Percentiles rank a stretch among this genome's conserved stretches.
phyloP scores from a whole-genome alignment of 1,140 invertebrate genomes.

The Rhagoletis pomonella region DNA sequence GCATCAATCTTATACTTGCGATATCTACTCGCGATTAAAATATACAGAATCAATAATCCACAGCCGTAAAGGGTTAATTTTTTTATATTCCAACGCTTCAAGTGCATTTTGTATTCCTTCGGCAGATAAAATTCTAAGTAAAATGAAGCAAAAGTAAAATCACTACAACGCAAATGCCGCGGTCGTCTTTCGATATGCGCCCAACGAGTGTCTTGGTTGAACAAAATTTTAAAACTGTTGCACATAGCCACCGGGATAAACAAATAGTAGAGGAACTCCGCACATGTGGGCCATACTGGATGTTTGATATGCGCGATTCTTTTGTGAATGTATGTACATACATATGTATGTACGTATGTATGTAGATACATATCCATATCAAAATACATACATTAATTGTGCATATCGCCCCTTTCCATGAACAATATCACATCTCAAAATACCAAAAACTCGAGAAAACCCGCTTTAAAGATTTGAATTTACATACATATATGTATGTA shows the following conservation, averaged over 20 bases:
- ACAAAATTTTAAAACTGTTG: neutral
- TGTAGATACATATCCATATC: no score
- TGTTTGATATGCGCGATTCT: neutral
- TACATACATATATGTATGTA: no score
- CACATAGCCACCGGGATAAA: neutral
- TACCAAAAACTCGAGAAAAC: no score
- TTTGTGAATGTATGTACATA: neutral
- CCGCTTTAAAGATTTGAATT: no score
- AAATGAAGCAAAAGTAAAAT: neutral
- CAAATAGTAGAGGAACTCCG: neutral
- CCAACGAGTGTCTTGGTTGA: neutral
- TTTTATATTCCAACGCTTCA: conserved; percentile 66
- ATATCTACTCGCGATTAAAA: conserved; percentile 68
- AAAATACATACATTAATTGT: no score
- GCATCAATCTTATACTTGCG: conserved; percentile 72
- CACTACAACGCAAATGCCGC: neutral
- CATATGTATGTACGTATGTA: neutral
- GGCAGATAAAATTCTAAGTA: neutral
- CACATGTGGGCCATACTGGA: conserved; percentile 19
- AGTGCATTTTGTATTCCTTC: conserved; percentile 55
- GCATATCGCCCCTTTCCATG: no score
- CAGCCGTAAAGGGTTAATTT: conserved; percentile 60
- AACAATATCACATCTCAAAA: no score
- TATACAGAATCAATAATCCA: conserved; percentile 62
- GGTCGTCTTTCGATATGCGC: neutral